Conservation (phyloP, 2,113 vertebrate genomes). For the Bubo blakistoni region DNA sequence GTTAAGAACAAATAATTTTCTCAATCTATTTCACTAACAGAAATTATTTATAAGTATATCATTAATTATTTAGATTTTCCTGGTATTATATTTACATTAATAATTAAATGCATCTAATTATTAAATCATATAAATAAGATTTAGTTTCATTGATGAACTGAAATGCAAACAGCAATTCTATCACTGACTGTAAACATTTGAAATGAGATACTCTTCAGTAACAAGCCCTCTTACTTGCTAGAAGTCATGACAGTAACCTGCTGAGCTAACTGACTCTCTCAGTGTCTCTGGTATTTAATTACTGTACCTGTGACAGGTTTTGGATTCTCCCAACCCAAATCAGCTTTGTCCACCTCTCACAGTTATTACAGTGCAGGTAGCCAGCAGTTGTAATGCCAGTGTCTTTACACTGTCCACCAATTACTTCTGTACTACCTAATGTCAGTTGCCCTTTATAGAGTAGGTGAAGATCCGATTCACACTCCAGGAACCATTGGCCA, state of each 20-base stretch:
- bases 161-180: constrained; percentile 71
- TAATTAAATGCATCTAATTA: constrained; percentile 80
- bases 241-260: not conserved
- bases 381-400: not conserved
- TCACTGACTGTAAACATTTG: constrained; percentile 53
- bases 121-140: constrained; percentile 80
- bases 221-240: not conserved
- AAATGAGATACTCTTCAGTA: constrained; percentile 24
- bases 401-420: not conserved
- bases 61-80: constrained; percentile 80
- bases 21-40: constrained; percentile 76
- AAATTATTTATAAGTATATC: constrained; percentile 81
- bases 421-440: not conserved
- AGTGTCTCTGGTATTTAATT: not conserved
- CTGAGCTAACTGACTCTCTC: not conserved
- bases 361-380: not conserved
- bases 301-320: not conserved
- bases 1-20: constrained; percentile 79
- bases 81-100: constrained; percentile 79
- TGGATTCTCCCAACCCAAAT: not conserved
- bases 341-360: not conserved
- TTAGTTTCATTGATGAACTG: constrained; percentile 73
- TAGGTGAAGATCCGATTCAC: not conserved
- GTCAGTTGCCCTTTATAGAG: not conserved
- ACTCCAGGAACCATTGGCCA: not conserved